These are phyloP conservation scores for Idaea aversata DNA, from an alignment of 2,888 invertebrate species.

Conservation along the genomic window DNA sequence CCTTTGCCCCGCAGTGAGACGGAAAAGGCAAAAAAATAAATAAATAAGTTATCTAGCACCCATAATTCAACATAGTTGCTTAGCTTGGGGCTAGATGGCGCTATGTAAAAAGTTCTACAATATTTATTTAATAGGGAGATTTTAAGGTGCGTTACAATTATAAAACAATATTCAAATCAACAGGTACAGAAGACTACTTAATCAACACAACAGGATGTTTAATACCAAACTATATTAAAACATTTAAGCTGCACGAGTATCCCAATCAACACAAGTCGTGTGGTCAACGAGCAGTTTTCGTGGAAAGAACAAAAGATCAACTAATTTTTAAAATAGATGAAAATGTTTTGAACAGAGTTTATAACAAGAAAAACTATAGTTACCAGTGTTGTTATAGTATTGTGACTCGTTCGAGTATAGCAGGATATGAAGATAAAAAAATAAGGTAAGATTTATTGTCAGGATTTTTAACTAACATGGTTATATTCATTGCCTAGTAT, in stretches of 20 bases:
- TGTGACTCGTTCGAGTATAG: constrained; percentile 31
- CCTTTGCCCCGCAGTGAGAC: too few species aligned
- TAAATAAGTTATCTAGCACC: too few species aligned
- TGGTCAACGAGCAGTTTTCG: constrained; percentile 42
- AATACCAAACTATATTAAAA: constrained; percentile 53
- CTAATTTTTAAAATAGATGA: constrained; percentile 42
- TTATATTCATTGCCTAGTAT: too few species aligned
- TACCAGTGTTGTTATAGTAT: constrained; percentile 50
- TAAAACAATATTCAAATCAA: constrained; percentile 5
- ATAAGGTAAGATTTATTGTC: constrained; percentile 37
- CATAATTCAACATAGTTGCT: too few species aligned
- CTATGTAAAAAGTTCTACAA: too few species aligned
- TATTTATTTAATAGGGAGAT: too few species aligned
- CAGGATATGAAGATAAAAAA: constrained; percentile 34
- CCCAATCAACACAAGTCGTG: constrained; percentile 32
- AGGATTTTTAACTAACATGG: too few species aligned
- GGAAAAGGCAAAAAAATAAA: too few species aligned
- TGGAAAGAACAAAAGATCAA: constrained; percentile 34
- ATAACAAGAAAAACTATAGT: constrained; percentile 26
- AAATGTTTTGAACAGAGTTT: constrained; percentile 28
- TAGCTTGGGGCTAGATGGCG: too few species aligned
- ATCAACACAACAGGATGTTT: constrained; percentile 53
- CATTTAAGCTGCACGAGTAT: constrained; percentile 33
- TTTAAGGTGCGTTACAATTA: background rate
- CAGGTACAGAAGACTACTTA: constrained; percentile 36